phyloP scores from a whole-genome alignment of 2,113 vertebrate species.

The Trochalopteron elliotii region DNA sequence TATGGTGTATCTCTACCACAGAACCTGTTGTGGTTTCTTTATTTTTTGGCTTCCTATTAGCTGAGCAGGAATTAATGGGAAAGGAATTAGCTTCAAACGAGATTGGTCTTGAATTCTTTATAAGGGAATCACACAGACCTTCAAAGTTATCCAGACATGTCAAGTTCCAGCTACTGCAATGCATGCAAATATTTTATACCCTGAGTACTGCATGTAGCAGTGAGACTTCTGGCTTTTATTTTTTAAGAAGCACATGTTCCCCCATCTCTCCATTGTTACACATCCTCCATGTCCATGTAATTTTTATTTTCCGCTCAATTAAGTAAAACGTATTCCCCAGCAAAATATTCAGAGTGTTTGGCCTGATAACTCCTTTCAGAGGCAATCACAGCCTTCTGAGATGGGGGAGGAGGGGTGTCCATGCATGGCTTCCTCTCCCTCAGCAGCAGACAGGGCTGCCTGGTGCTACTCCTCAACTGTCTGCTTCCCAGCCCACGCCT shows the following conservation, averaged over 20 bases:
- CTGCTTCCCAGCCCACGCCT: background rate
- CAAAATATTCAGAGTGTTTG: constrained; percentile 14
- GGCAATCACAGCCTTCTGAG: background rate
- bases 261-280: background rate
- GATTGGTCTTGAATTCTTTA: constrained; percentile 33
- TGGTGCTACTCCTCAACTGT: background rate
- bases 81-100: constrained; percentile 37
- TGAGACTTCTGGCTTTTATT: background rate
- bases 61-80: constrained; percentile 9
- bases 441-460: background rate
- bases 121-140: constrained; percentile 6
- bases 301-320: constrained; percentile 19
- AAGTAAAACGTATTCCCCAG: background rate
- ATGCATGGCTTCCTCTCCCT: rapidly evolving
- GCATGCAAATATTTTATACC: background rate
- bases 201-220: background rate
- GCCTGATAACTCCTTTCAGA: background rate
- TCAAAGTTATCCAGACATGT: background rate
- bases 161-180: background rate
- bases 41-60: background rate
- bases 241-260: background rate
- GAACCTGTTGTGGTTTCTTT: background rate
- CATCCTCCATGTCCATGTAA: background rate
- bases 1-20: background rate
- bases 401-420: background rate